Evolutionary conservation across 2,797 vertebrate genomes (phyloP), one percentile per base, ranked within the genome.

Genomic region (Nannoperca australis): DNA sequence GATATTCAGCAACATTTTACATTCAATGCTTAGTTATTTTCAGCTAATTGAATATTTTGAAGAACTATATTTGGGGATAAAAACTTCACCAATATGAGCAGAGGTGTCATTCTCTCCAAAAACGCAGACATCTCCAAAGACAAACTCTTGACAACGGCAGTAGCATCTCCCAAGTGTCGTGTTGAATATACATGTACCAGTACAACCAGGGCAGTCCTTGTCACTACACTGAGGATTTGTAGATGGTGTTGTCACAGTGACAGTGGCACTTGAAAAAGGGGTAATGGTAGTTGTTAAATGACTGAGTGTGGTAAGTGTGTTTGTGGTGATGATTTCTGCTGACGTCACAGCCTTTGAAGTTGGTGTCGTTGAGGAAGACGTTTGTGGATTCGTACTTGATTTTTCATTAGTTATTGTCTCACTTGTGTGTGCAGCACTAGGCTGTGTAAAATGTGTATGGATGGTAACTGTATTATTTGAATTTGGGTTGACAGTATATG

Each of bases 1-100:
- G 10, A 65, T 7, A 47, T 8, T 53, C 0, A 9, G 8, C 18
- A 11, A 40, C 0, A 63, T 42, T 17, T 30, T 12, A 13, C 0
- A 18, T 9, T 24, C 2, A 77, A 11, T 34, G 1, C 36, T 36
- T 36, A 30, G 2, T 24, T 5, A 61, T 27, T 49, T 60, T 74
- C 1, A 17, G 6, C 3, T 0, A 22, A 34, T 4, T 12, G 0
- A 64, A 49, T 34, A 2, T 54, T 53, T 15, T 42, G 14, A 22
- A 73, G 1, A 47, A 13, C 3, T n/a, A 2, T 5, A 13, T 51
- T 40, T 24, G 3, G 7, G 6, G 8, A 17, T 2, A 17, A 56
- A 58, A 76, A 32, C 1, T 89, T 93, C 54, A 95, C 94, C 83
- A n/a, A 92, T 27, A 27, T 7, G 9, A 55, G 77, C 44, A 20